These are phyloP conservation scores for Pogonomyrmex barbatus DNA, from an alignment of 1,140 invertebrate species.

Conservation along the genomic window DNA sequence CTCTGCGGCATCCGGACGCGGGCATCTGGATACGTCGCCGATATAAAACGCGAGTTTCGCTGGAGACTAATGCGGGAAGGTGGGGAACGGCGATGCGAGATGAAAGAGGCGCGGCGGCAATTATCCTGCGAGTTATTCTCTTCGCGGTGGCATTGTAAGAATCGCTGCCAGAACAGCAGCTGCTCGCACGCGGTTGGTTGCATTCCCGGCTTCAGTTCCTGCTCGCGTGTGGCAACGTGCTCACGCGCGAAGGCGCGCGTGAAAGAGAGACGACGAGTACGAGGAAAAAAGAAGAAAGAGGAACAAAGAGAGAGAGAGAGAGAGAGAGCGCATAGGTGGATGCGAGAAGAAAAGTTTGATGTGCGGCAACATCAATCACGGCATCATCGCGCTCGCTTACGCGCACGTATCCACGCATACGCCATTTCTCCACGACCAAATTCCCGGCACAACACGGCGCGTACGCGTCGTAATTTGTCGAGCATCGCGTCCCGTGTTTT, in stretches of 20 bases:
- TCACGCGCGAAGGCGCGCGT: conserved; percentile 36
- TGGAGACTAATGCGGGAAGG: conserved; percentile 8
- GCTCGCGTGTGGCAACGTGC: conserved; percentile 22
- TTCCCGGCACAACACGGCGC: conserved; percentile 31
- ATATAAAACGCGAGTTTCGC: conserved; percentile 55
- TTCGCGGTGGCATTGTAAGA: conserved; percentile 71
- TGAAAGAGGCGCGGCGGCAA: conserved; percentile 67
- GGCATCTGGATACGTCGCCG: background rate
- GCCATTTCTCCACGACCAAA: background rate
- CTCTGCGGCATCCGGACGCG: conserved; percentile 22
- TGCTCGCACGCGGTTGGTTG: conserved; percentile 67
- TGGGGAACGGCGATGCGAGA: conserved; percentile 45
- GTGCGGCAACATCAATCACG: conserved; percentile 73
- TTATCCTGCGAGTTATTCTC: conserved; percentile 75
- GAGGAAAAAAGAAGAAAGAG: background rate
- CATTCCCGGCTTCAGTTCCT: conserved; percentile 64
- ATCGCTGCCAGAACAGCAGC: conserved; percentile 75
- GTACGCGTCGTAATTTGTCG: conserved; percentile 44
- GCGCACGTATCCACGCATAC: conserved; percentile 57
- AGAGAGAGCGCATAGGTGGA: conserved; percentile 27
- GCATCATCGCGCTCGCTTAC: conserved; percentile 65
- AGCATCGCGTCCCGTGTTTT: conserved; percentile 44
- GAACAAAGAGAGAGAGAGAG: background rate
- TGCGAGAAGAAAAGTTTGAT: conserved; percentile 37
- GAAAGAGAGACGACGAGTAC: background rate